Percentiles rank a stretch among this genome's conserved stretches.
Evolutionary conservation across 1,140 invertebrate genomes (phyloP).

Genomic region (Leptopilina boulardi): DNA sequence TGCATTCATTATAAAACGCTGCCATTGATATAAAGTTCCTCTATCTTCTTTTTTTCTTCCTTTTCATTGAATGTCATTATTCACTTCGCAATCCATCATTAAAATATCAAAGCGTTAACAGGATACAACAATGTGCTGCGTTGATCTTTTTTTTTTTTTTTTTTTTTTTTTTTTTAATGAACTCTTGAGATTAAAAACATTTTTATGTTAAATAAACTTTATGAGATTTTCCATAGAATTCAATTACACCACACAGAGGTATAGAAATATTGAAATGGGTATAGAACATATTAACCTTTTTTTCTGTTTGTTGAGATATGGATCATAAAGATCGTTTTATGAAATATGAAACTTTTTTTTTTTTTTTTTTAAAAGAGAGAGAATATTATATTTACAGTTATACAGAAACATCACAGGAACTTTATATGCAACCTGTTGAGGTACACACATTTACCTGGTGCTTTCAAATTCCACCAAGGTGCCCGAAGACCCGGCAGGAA

Average conservation of each 20-base stretch:
- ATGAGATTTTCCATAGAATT: neutral
- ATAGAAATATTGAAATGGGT: neutral
- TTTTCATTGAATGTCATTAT: conserved; percentile 8
- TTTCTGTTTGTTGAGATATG: neutral
- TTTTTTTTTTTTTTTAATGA: conserved; percentile 16
- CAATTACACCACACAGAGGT: neutral
- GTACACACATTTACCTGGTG: conserved; percentile 83
- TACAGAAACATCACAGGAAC: conserved; percentile 78
- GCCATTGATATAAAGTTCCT: neutral
- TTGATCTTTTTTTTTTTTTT: too few relatives aligned
- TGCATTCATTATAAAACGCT: neutral
- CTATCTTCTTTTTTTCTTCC: neutral
- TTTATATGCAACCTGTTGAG: conserved; percentile 79
- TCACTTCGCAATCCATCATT: neutral
- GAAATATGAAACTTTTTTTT: conserved; percentile 31
- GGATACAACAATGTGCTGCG: neutral
- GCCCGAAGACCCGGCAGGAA: conserved; percentile 80
- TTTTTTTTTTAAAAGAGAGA: too few relatives aligned
- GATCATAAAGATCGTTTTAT: neutral
- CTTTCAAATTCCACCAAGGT: conserved; percentile 81
- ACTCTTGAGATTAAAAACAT: neutral
- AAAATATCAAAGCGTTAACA: neutral
- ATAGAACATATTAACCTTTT: neutral
- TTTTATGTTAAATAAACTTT: neutral
- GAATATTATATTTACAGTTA: conserved; percentile 74